phyloP scores from a whole-genome alignment of 2,888 invertebrate genomes.

The Epistrophe eligans region DNA sequence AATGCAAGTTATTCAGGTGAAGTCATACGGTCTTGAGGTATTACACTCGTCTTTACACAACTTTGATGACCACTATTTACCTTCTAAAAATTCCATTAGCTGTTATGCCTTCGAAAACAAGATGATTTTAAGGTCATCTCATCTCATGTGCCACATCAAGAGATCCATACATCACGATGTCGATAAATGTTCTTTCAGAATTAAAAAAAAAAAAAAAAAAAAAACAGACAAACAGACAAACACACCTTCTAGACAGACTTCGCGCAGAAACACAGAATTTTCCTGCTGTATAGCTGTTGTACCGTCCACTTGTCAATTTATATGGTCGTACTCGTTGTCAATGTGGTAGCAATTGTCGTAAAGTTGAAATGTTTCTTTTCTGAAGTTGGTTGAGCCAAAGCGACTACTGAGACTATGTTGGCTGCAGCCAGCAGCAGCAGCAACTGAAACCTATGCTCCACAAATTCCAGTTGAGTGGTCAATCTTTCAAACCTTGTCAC shows the following conservation, averaged over 20 bases:
- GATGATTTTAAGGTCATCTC: constrained; percentile 22
- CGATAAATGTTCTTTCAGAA: constrained; percentile 26
- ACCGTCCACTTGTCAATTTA: constrained; percentile 66
- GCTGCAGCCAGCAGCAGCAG: constrained; percentile 3
- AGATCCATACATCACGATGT: constrained; percentile 38
- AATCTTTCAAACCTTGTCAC: constrained; percentile 74
- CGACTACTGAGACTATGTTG: constrained; percentile 2
- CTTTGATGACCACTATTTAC: constrained; percentile 25
- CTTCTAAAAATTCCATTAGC: constrained; percentile 25
- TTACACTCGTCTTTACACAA: background rate
- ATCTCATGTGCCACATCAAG: constrained; percentile 9
- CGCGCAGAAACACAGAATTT: constrained; percentile 34
- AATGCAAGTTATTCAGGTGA: background rate
- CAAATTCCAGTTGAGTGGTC: constrained; percentile 75
- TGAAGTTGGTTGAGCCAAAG: constrained; percentile 24
- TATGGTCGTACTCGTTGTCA: constrained; percentile 69
- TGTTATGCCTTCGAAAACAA: constrained; percentile 17
- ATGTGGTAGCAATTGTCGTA: constrained; percentile 71
- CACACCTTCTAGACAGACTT: constrained; percentile 46
- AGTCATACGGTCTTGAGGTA: background rate
- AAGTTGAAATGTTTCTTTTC: constrained; percentile 57
- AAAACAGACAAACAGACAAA: constrained; percentile 13
- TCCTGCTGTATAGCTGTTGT: constrained; percentile 10
- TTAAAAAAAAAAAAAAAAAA: background rate
- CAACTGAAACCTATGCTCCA: constrained; percentile 55